phyloP scores from a whole-genome alignment of 2,113 vertebrate species.

The Hyperoodon ampullatus region DNA sequence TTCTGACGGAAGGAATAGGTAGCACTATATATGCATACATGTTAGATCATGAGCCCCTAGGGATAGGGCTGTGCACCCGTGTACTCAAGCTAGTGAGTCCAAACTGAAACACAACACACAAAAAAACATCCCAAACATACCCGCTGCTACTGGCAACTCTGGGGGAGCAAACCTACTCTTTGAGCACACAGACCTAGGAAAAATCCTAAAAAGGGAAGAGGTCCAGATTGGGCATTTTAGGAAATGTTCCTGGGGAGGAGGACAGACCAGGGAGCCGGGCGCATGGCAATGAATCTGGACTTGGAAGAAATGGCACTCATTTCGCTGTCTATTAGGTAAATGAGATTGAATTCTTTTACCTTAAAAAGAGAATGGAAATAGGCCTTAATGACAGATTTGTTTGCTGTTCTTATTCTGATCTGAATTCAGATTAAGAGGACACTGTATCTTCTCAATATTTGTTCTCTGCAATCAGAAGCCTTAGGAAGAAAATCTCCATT shows the following conservation, averaged over 20 bases:
- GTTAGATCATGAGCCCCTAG: neutral
- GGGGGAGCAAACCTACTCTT: neutral
- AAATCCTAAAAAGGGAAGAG: neutral
- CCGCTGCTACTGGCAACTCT: neutral
- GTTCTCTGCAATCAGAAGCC: neutral
- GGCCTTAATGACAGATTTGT: neutral
- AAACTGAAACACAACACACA: neutral
- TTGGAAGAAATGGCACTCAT: neutral
- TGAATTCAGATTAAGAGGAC: neutral
- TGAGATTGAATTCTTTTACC: neutral
- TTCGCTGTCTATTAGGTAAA: neutral
- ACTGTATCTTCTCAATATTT: neutral
- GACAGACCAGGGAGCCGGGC: neutral
- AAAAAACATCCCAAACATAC: neutral
- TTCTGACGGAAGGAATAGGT: neutral
- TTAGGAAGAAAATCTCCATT: neutral
- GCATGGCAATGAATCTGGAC: neutral
- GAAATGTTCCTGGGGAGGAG: neutral
- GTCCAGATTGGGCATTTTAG: neutral
- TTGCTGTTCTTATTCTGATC: neutral
- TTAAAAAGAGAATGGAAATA: slow-evolving; percentile 14
- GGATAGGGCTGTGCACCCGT: neutral
- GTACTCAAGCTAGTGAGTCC: neutral
- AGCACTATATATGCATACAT: too few relatives aligned
- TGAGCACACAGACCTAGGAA: neutral